Evolutionary conservation across 2,113 vertebrate genomes (phyloP).

Genomic region (Budorcas taxicolor): DNA sequence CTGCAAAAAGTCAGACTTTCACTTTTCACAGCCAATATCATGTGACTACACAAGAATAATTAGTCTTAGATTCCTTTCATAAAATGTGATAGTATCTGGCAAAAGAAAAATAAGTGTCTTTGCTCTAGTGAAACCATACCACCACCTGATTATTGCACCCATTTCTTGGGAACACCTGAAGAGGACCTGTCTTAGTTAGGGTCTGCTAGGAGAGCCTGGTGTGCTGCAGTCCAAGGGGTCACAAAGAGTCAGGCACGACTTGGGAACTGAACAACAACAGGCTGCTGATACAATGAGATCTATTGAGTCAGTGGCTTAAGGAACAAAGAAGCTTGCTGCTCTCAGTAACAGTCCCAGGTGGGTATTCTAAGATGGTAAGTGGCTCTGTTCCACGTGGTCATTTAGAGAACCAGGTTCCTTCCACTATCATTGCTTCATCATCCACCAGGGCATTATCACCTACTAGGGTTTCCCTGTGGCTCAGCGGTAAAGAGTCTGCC

Average conservation of each 20-base stretch:
- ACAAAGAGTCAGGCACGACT: not conserved
- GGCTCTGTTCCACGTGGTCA: not conserved
- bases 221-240: not conserved
- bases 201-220: not conserved
- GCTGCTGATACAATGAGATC: not conserved
- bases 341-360: not conserved
- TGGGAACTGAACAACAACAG: not conserved
- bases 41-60: not conserved
- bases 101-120: not conserved
- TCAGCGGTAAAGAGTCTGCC: not conserved
- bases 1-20: rapidly evolving
- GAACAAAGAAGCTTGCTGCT: not conserved
- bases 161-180: not conserved
- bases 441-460: not conserved
- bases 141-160: not conserved
- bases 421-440: not conserved
- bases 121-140: not conserved
- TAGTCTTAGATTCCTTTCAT: not conserved
- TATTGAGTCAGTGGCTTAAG: not conserved
- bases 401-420: not conserved
- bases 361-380: not conserved
- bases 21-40: not conserved
- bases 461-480: not conserved
- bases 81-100: not conserved
- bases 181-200: not conserved